Conservation (phyloP, 2,113 vertebrate species). For the Promerops cafer region DNA sequence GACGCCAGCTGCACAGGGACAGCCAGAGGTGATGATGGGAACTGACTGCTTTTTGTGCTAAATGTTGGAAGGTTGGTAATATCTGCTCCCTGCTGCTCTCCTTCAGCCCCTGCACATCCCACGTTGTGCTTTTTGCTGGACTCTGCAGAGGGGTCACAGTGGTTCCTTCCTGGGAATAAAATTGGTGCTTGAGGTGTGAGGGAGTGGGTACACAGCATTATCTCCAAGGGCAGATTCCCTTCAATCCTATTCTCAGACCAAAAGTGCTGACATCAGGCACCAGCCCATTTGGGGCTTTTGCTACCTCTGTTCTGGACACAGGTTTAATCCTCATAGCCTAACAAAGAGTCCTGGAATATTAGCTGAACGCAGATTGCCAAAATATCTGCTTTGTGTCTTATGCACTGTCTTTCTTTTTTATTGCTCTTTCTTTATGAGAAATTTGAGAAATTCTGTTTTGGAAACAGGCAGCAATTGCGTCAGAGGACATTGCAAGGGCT, state of each 20-base stretch:
- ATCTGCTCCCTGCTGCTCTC: background rate
- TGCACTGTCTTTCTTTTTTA: background rate
- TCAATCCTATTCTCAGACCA: background rate
- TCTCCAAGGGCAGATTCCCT: background rate
- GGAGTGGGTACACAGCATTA: background rate
- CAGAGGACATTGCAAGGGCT: conserved; percentile 35
- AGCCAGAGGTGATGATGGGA: conserved; percentile 19
- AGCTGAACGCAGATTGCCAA: background rate
- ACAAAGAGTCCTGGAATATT: background rate
- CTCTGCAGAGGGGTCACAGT: background rate
- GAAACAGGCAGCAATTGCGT: conserved; percentile 24
- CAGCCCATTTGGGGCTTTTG: background rate
- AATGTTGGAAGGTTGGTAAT: background rate
- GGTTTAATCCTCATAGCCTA: background rate
- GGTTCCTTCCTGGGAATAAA: background rate
- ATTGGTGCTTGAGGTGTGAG: background rate
- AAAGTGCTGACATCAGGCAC: background rate
- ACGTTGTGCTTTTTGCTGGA: background rate
- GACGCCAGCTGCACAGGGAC: background rate
- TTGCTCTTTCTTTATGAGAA: background rate
- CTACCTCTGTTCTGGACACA: background rate
- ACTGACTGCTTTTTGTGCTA: background rate
- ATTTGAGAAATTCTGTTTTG: conserved; percentile 21
- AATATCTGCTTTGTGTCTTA: background rate
- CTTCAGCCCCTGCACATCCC: background rate